Conservation (phyloP, 53 echinoderm and acorn worm species). For the Arbacia lixula region DNA sequence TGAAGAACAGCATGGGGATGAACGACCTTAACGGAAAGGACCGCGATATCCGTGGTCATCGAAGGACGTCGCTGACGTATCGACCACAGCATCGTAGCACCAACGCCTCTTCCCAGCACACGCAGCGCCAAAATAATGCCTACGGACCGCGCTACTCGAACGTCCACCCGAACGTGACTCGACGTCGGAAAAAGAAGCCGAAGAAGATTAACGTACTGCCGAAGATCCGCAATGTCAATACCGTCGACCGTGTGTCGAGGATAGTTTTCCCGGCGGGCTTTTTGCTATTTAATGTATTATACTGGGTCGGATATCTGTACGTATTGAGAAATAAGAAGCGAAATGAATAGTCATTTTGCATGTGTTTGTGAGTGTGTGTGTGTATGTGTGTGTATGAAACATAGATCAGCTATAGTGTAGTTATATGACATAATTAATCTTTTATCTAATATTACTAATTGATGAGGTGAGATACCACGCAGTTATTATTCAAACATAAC, state of each 20-base stretch:
- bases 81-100: slow-evolving; percentile 23
- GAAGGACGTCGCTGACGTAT: slow-evolving; percentile 40
- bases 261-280: slow-evolving; percentile 84
- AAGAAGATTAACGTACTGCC: slow-evolving; percentile 50
- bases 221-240: slow-evolving; percentile 77
- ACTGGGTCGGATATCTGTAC: slow-evolving; percentile 91
- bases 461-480: too few relatives aligned
- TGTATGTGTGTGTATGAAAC: background rate
- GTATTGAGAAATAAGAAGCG: slow-evolving; percentile 45
- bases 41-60: slow-evolving; percentile 24
- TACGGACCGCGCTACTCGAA: slow-evolving; percentile 46
- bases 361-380: background rate
- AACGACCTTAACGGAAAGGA: slow-evolving; percentile 48
- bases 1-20: slow-evolving; percentile 46
- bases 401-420: too few relatives aligned
- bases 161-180: slow-evolving; percentile 9
- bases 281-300: slow-evolving; percentile 84
- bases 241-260: slow-evolving; percentile 79
- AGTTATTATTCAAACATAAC: too few relatives aligned
- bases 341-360: background rate
- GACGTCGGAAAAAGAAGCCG: slow-evolving; percentile 68
- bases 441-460: too few relatives aligned
- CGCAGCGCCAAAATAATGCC: background rate
- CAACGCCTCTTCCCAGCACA: background rate
- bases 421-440: too few relatives aligned